phyloP scores from a whole-genome alignment of 2,888 invertebrate genomes.

The Drosophila vallismaia region DNA sequence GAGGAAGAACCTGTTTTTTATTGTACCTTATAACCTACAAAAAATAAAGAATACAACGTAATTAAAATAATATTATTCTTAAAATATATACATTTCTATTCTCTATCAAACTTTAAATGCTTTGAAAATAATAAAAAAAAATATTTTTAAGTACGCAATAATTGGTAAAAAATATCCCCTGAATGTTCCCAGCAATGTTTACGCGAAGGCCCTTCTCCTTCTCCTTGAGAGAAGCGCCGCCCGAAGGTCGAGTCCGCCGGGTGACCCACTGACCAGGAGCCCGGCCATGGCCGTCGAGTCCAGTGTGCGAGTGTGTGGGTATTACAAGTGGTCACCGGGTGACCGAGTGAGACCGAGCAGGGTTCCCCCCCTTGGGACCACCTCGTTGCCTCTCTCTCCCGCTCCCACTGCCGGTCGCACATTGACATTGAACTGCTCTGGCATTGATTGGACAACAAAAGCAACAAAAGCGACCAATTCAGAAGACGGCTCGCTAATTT shows the following conservation, averaged over 20 bases:
- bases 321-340: conserved; percentile 29
- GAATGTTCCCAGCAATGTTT: too few relatives aligned
- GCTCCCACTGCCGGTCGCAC: conserved; percentile 7
- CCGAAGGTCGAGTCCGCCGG: conserved; percentile 19
- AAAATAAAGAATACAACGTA: too few relatives aligned
- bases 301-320: too few relatives aligned
- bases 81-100: too few relatives aligned
- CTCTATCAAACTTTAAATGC: too few relatives aligned
- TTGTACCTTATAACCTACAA: too few relatives aligned
- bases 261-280: conserved; percentile 31
- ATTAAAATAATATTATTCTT: too few relatives aligned
- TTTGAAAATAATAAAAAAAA: too few relatives aligned
- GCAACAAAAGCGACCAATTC: background rate
- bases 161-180: too few relatives aligned
- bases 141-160: too few relatives aligned
- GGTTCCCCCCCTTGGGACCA: background rate
- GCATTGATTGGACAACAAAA: conserved; percentile 9
- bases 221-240: background rate
- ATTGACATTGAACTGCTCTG: conserved; percentile 33
- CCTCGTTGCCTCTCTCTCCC: too few relatives aligned
- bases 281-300: background rate
- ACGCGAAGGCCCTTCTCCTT: background rate
- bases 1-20: too few relatives aligned
- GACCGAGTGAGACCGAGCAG: conserved; percentile 4
- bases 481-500: conserved; percentile 23